Conservation (phyloP, 2,888 invertebrate genomes). For the Caenorhabditis imperialis region DNA sequence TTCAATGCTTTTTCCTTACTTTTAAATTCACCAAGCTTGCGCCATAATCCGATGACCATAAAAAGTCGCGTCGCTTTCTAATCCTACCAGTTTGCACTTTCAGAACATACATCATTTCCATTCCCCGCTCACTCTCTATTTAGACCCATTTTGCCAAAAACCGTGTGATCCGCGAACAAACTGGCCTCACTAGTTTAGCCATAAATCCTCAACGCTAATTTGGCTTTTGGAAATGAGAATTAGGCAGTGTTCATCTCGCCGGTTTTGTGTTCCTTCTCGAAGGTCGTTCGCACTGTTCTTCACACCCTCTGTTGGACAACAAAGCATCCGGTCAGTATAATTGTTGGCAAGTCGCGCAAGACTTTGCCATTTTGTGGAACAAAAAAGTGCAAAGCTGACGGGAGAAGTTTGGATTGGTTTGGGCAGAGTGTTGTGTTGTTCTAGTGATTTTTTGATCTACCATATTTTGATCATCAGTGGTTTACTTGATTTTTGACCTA, state of each 20-base stretch:
- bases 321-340: constrained; percentile 24
- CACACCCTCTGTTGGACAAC: constrained; percentile 2
- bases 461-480: too few relatives aligned
- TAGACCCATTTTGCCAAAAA: neutral
- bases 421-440: too few relatives aligned
- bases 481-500: too few relatives aligned
- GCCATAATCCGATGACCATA: constrained; percentile 20
- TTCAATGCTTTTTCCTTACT: neutral
- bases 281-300: constrained; percentile 13
- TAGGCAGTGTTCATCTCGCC: neutral
- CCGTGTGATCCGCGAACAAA: neutral
- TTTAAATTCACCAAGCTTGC: neutral
- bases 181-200: too few relatives aligned
- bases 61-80: constrained; percentile 5
- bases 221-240: neutral
- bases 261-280: constrained; percentile 23
- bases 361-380: neutral
- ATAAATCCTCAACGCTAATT: too few relatives aligned
- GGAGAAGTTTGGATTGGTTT: too few relatives aligned
- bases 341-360: neutral
- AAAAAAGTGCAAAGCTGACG: too few relatives aligned
- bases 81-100: constrained; percentile 25
- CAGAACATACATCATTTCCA: too few relatives aligned
- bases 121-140: neutral
- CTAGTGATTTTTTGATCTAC: too few relatives aligned